Evolutionary conservation across 2,113 vertebrate species (phyloP), one percentile per base, ranked within the genome.

Genomic region (Fulmarus glacialis): DNA sequence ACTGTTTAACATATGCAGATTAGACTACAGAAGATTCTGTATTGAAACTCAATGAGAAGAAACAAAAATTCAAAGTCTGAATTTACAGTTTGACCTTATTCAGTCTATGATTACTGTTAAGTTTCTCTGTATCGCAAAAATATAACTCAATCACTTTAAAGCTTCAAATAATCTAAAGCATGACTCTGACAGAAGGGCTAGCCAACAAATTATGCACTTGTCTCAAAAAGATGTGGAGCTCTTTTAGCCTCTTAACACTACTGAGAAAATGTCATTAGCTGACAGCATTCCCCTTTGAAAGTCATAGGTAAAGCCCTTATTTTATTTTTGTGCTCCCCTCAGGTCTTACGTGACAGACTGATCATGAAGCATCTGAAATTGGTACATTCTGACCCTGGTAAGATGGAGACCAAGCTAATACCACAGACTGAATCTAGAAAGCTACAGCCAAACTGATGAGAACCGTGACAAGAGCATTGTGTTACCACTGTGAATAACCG

Each of bases 1-100:
- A 90, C 92, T 95, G 36, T 89, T 95, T 97, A 98, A 98, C 89
- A 87, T 89, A 97, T 98, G 98, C 91, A 97, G 96, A 98, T 98
- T 96, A 97, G 95, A 96, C 91, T 92, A 82, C 40, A 89, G 87
- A 95, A 87, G 48, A 58, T 89, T 96, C 64, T 95, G 64, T 93
- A 92, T 73, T 93, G 72, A 97, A 98, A 93, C 59, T 90, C 71
- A 95, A 47, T 73, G 68, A 91, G 79, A 94, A 93, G 62, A 93
- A 95, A 91, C 84, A 59, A 94, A 95, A 97, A 91, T 96, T 98
- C 84, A 80, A 71, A 92, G 59, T 92, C 53, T 94, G 36, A 77
- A 84, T 97, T 97, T 97, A 91, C 59, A 93, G 42, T 94, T 93
- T 96, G 86, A 97, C 70, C 89, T 56, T 40, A 64, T 82, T 95